A percentile compares a stretch with the other conserved stretches of the same genome.
Conservation (phyloP, 1,140 invertebrate species). For the Zelostemma sp. region DNA sequence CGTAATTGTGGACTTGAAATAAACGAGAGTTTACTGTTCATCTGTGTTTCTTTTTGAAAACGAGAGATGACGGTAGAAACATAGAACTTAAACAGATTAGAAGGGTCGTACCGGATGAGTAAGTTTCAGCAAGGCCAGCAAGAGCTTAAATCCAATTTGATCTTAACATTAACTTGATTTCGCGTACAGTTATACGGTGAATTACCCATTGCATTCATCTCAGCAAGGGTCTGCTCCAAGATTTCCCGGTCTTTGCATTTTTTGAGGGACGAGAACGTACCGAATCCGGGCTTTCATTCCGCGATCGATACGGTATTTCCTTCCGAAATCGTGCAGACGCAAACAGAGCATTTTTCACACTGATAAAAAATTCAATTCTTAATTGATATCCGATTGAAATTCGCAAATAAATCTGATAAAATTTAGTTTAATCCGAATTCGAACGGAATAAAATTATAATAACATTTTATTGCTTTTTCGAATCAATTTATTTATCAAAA, state of each 20-base stretch:
- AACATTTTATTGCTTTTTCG: no score
- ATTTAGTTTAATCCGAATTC: no score
- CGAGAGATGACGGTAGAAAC: not conserved
- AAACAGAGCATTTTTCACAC: no score
- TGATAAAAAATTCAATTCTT: no score
- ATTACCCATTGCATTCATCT: conserved; percentile 48
- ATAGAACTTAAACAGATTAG: conserved; percentile 58
- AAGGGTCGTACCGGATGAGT: conserved; percentile 62
- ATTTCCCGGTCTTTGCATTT: not conserved
- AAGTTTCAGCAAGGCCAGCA: conserved; percentile 57
- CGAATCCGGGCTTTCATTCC: not conserved
- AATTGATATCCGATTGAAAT: not conserved
- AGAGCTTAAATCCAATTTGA: conserved; percentile 59
- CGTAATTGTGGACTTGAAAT: no score
- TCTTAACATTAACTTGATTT: conserved; percentile 63
- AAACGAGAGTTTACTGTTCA: no score
- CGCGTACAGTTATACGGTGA: conserved; percentile 60
- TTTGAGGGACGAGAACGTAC: not conserved
- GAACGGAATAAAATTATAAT: no score
- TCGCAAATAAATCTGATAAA: not conserved
- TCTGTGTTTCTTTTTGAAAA: not conserved
- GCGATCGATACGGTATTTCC: not conserved
- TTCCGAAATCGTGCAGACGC: not conserved
- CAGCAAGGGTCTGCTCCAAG: not conserved
- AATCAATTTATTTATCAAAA: no score